Percentiles rank a stretch among this genome's conserved stretches.
Conservation (phyloP, 2,113 vertebrate genomes). For the Scolopax mira region DNA sequence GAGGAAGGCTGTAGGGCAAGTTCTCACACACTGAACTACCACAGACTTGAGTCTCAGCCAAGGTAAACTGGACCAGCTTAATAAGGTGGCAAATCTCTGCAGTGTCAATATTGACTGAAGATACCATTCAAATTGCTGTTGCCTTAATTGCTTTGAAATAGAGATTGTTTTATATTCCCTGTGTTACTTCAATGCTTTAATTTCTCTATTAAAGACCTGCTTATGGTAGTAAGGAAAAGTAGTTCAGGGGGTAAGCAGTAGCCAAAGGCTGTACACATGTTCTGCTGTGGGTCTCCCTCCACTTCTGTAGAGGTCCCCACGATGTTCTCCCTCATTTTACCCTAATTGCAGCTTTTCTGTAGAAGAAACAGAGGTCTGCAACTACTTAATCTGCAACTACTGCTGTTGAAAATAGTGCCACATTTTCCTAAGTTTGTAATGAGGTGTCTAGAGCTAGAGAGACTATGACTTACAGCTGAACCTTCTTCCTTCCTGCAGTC, state of each 20-base stretch:
- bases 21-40: too few relatives aligned
- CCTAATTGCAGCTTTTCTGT: neutral
- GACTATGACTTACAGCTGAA: neutral
- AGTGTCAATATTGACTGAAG: neutral
- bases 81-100: neutral
- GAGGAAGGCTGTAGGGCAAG: neutral
- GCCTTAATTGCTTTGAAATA: neutral
- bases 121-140: neutral
- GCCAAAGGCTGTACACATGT: neutral
- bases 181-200: neutral
- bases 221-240: neutral
- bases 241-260: neutral
- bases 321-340: neutral
- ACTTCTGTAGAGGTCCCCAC: neutral
- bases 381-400: neutral
- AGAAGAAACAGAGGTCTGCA: neutral
- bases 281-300: neutral
- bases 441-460: neutral
- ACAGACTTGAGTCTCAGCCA: neutral
- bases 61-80: neutral
- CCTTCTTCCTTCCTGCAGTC: neutral
- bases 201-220: neutral
- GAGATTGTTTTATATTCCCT: neutral
- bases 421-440: neutral
- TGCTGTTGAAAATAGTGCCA: neutral